Base-by-base conservation (phyloP, 2,113 vertebrate species). In the Glaucomys volans region DNA sequence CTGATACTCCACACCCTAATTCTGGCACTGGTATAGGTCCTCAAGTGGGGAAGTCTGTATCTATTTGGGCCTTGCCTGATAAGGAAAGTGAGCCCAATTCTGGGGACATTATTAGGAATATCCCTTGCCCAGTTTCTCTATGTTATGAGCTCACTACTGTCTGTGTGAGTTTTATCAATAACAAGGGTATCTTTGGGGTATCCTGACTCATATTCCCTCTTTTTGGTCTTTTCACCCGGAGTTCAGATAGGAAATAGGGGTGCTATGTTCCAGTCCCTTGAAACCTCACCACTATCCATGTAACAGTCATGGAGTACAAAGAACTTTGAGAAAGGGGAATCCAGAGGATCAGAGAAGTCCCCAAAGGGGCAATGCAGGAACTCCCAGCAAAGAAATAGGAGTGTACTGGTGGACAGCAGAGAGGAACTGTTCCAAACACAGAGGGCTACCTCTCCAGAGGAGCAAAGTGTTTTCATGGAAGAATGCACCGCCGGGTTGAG, bases 381-480 rank as follows among this genome's bases (percentile, higher is more conserved):
- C 54, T 52, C 54, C 79, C 50, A 8, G 10, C 6, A 32, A 28
- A 82, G 42, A 62, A 32, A 52, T n/a, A 28, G 5, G 52, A 42
- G 28, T 14, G 0, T 52, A 50, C 30, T 35, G 9, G 5, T 32
- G 37, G n/a, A 6, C 17, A 44, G 52, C 37, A n/a, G 20, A 59
- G 40, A 62, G 40, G 30, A 42, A 1, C 22, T 50, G 4, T 9
- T 28, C 9, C 32, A 59, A 17, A 26, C 1, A 16, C 0, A 1
- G 20, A 74, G 37, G 11, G 10, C 8, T 74, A 20, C 1, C 4
- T 1, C 12, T 1, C 50, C 37, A n/a, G 9, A 37, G 6, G 10
- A 88, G 7, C 8, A 54, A 4, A 4, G 9, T 9, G 10, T 69
- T 66, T 87, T 72, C 75, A 72, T 4, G 5, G 74, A 50, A 52